phyloP scores from a whole-genome alignment of 2,113 vertebrate species.

The Saccopteryx bilineata region DNA sequence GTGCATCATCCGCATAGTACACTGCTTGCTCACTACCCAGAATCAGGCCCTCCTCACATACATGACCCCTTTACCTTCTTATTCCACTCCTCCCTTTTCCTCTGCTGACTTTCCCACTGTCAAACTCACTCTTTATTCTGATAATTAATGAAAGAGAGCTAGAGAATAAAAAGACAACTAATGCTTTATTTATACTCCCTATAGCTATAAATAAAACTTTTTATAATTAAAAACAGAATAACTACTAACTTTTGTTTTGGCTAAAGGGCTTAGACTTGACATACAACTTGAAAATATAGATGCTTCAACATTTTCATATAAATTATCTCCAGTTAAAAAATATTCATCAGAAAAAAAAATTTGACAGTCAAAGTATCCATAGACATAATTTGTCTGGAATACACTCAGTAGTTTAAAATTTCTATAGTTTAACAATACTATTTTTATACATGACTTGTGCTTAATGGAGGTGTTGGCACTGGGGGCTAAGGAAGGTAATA shows the following conservation, averaged over 20 bases:
- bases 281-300: neutral
- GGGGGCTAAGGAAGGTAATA: neutral
- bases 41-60: too few relatives aligned
- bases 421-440: neutral
- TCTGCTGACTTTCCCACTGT: neutral
- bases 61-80: neutral
- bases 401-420: neutral
- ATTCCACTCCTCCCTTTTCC: neutral
- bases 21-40: neutral
- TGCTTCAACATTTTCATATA: neutral
- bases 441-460: neutral
- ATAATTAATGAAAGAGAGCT: neutral
- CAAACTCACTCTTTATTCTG: neutral
- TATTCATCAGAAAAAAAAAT: neutral
- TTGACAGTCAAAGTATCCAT: neutral
- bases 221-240: neutral
- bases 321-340: conserved; percentile 6
- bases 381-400: neutral
- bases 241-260: neutral
- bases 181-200: neutral
- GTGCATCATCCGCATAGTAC: neutral
- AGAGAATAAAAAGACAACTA: neutral
- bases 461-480: neutral
- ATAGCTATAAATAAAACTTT: neutral
- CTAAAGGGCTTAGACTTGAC: neutral